Conservation (phyloP, 2,113 vertebrate species). For the Prochilodus magdalenae region DNA sequence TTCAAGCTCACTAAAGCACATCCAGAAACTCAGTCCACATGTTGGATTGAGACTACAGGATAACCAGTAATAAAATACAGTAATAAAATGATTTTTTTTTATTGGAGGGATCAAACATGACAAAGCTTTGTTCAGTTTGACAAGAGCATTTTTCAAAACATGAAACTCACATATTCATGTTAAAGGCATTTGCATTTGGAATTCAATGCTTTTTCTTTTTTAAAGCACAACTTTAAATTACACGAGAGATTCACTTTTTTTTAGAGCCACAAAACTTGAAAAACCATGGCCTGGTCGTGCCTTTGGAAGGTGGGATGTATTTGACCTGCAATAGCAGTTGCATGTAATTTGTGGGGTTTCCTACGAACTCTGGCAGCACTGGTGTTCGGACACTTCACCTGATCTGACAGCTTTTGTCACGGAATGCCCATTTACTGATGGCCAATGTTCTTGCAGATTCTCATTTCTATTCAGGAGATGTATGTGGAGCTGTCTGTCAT, state of each 20-base stretch:
- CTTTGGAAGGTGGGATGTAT: background rate
- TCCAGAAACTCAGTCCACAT: constrained; percentile 26
- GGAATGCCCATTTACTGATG: background rate
- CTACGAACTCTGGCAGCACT: constrained; percentile 1
- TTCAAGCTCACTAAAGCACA: background rate
- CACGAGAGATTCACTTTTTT: constrained; percentile 29
- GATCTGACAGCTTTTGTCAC: background rate
- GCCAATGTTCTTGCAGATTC: background rate
- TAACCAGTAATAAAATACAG: constrained; percentile 26
- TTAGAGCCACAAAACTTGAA: constrained; percentile 5
- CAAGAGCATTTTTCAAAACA: background rate
- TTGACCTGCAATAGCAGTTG: constrained; percentile 28
- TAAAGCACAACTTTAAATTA: constrained; percentile 12
- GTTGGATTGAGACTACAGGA: background rate
- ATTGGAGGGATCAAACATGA: constrained; percentile 22
- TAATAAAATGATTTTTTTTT: constrained; percentile 16
- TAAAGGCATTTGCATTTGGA: constrained; percentile 24
- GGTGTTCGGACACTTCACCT: background rate
- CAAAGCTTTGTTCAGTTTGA: background rate
- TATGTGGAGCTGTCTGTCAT: constrained; percentile 74
- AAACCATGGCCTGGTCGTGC: background rate
- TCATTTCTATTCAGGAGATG: constrained; percentile 64
- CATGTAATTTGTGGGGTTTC: constrained; percentile 21
- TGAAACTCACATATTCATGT: background rate
- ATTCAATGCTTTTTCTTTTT: background rate